Evolutionary conservation across 2,113 vertebrate genomes (phyloP).

Genomic region (Puffinus mauretanicus): DNA sequence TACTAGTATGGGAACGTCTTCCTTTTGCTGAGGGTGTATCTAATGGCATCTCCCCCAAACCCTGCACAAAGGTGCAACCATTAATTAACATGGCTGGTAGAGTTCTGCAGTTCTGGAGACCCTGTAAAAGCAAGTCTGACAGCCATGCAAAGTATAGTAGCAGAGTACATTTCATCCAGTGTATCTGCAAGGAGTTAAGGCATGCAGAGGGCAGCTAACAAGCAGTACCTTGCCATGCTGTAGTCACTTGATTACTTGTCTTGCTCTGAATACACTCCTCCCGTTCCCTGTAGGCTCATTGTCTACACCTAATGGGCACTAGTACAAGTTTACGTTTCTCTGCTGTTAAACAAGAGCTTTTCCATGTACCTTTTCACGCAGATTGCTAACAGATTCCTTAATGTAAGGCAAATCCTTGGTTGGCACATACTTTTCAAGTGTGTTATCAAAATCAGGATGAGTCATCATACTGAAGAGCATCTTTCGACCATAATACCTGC

Average conservation of each 20-base stretch:
- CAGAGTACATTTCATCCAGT: fast-evolving
- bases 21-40: constrained; percentile 87
- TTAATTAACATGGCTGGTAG: neutral
- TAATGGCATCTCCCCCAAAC: constrained; percentile 86
- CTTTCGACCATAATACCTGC: constrained; percentile 88
- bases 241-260: fast-evolving
- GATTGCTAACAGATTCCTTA: constrained; percentile 81
- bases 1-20: constrained; percentile 79
- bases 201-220: neutral
- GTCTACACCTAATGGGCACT: fast-evolving
- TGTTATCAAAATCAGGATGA: constrained; percentile 88
- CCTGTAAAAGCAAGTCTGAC: neutral
- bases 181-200: neutral
- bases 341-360: neutral
- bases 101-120: neutral
- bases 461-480: constrained; percentile 88
- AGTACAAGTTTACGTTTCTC: fast-evolving
- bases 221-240: neutral
- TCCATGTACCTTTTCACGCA: constrained; percentile 85
- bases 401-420: constrained; percentile 86
- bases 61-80: constrained; percentile 65
- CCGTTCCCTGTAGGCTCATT: neutral
- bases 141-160: fast-evolving
- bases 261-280: neutral
- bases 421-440: constrained; percentile 84